phyloP scores from a whole-genome alignment of 92 coral and sea anemone species.

The Epizoanthus scotinus region DNA sequence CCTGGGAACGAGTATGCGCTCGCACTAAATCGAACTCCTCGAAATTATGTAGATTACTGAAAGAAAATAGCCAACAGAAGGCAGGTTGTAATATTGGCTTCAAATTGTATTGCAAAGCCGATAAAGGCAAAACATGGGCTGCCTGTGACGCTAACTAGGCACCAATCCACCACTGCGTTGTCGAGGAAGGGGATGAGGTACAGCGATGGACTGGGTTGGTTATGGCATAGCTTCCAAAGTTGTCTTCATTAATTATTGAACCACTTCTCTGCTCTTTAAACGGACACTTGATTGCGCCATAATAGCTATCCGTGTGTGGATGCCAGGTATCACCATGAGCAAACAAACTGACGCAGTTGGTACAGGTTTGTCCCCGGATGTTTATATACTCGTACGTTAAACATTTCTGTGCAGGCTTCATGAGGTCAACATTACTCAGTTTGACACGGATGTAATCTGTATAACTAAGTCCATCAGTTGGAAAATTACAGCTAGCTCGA shows the following conservation, averaged over 20 bases:
- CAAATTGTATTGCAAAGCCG: too few species aligned
- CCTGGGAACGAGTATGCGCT: too few species aligned
- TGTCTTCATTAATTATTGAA: background rate
- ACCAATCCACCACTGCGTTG: constrained; percentile 36
- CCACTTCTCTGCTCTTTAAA: constrained; percentile 23
- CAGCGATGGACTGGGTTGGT: constrained; percentile 22
- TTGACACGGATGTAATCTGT: constrained; percentile 22
- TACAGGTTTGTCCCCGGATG: constrained; percentile 14
- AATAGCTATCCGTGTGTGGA: background rate
- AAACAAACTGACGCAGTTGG: background rate
- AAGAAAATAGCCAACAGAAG: too few species aligned
- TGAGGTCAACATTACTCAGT: background rate
- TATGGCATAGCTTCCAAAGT: background rate
- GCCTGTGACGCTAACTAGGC: background rate
- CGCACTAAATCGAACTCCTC: too few species aligned
- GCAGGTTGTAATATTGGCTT: too few species aligned
- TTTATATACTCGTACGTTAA: constrained; percentile 1
- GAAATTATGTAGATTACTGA: too few species aligned
- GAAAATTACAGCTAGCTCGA: constrained; percentile 31
- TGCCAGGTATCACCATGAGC: background rate
- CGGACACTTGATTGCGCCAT: background rate
- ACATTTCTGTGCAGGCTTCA: background rate
- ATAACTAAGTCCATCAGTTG: background rate
- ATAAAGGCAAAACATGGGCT: too few species aligned
- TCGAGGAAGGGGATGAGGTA: constrained; percentile 21